These are phyloP conservation scores for fruit fly (Drosophila melanogaster) DNA, from an alignment of 1,140 invertebrate species.

Conservation along the genomic window Release_6_plus_ISO1_MT NT_033779.5:3765501-3766000, in stretches of 20 bases:
- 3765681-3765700: not conserved
- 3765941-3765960: slow-evolving; percentile 94
- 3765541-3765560: not conserved
- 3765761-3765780: not conserved
- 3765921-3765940: slow-evolving; percentile 90
- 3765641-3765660: not conserved
- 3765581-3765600: not conserved
- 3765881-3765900: not conserved
- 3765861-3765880: no score
- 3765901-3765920: slow-evolving; percentile 71
- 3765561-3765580: not conserved
- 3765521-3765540: not conserved
- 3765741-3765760: not conserved
- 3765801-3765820: not conserved
- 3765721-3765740: not conserved
- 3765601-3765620: not conserved
- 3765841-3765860: no score
- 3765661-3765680: not conserved
- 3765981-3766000: slow-evolving; percentile 95
- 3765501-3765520: not conserved
- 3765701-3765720: not conserved
- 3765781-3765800: not conserved
- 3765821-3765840: no score
- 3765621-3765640: not conserved
- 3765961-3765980: slow-evolving; percentile 93